These are phyloP conservation scores for Myopa tessellatipennis DNA, from an alignment of 2,888 invertebrate species.

Conservation along the genomic window DNA sequence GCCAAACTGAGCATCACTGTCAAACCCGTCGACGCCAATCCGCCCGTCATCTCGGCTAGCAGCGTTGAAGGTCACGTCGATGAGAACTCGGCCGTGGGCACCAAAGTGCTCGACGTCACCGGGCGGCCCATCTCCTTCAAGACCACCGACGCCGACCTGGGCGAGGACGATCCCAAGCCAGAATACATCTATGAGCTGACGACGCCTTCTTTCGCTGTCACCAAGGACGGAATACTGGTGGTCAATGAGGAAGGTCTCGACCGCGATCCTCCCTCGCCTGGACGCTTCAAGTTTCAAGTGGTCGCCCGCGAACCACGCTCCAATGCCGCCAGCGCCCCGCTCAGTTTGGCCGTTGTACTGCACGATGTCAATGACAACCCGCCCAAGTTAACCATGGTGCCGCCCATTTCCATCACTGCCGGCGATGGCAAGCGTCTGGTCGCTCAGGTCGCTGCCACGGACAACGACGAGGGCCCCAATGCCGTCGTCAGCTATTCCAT, in stretches of 20 bases:
- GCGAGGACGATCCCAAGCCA: slow-evolving; percentile 82
- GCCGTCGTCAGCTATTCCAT: slow-evolving; percentile 85
- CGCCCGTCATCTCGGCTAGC: slow-evolving; percentile 80
- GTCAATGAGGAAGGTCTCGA: slow-evolving; percentile 88
- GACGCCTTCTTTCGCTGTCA: slow-evolving; percentile 84
- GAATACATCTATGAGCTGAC: slow-evolving; percentile 86
- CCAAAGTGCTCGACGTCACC: slow-evolving; percentile 77
- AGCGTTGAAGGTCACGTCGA: slow-evolving; percentile 82
- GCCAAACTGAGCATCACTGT: slow-evolving; percentile 85
- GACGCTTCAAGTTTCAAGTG: slow-evolving; percentile 87
- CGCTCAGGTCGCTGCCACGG: slow-evolving; percentile 80
- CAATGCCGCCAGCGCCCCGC: slow-evolving; percentile 83
- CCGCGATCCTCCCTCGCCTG: slow-evolving; percentile 86
- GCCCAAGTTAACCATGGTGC: slow-evolving; percentile 81
- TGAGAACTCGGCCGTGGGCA: slow-evolving; percentile 88
- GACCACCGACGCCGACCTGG: slow-evolving; percentile 88
- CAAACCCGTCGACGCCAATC: slow-evolving; percentile 87
- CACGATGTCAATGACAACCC: slow-evolving; percentile 90
- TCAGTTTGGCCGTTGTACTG: slow-evolving; percentile 80
- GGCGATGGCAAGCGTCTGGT: slow-evolving; percentile 78
- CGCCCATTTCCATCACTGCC: slow-evolving; percentile 85
- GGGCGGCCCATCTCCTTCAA: slow-evolving; percentile 78
- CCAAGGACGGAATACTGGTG: slow-evolving; percentile 77
- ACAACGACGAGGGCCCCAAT: slow-evolving; percentile 88
- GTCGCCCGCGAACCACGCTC: slow-evolving; percentile 85